phyloP scores from a whole-genome alignment of 2,113 vertebrate species.

The Osmerus mordax region DNA sequence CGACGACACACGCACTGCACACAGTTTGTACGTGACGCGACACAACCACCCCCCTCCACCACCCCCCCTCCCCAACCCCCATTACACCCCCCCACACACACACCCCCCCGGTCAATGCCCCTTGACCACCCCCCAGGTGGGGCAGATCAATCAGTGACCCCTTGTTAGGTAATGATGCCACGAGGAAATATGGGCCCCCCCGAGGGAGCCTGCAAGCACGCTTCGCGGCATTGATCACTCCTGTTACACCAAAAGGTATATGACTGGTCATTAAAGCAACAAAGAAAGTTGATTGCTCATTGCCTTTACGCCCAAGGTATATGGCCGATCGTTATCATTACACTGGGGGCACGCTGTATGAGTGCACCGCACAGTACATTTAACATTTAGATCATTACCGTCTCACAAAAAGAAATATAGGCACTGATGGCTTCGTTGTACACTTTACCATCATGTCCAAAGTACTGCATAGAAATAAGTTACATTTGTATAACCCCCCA shows the following conservation, averaged over 20 bases:
- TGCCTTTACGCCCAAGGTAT: background rate
- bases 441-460: background rate
- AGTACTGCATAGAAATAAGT: background rate
- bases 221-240: conserved; percentile 32
- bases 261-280: conserved; percentile 13
- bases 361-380: too few relatives aligned
- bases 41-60: conserved; percentile 15
- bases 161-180: conserved; percentile 60
- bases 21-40: too few relatives aligned
- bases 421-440: too few relatives aligned
- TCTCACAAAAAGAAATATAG: too few relatives aligned
- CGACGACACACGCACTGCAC: too few relatives aligned
- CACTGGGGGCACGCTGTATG: too few relatives aligned
- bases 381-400: too few relatives aligned
- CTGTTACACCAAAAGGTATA: conserved; percentile 32
- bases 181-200: conserved; percentile 39
- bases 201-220: conserved; percentile 46
- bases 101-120: too few relatives aligned
- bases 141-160: conserved; percentile 70
- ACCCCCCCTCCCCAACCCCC: background rate
- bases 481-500: too few relatives aligned
- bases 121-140: conserved; percentile 49
- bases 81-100: conserved; percentile 17
- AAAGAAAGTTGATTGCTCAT: background rate
- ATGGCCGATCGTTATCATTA: conserved; percentile 1